Evolutionary conservation across 1,140 invertebrate species (phyloP).

Genomic region (Halesus radiatus): DNA sequence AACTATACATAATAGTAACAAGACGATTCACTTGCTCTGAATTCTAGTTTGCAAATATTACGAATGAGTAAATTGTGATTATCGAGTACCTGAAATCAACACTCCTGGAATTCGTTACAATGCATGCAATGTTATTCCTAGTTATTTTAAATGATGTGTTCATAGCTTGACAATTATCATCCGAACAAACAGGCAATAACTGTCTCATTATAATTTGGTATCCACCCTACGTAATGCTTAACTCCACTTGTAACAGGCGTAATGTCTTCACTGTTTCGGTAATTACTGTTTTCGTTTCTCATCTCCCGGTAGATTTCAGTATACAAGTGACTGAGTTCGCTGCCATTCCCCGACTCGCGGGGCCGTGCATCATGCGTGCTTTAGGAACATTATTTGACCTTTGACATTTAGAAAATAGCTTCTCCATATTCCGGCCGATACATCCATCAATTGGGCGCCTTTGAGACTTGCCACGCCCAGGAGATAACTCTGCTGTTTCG

Average conservation of each 20-base stretch:
- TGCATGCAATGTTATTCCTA: too few relatives aligned
- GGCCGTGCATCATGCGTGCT: constrained; percentile 9
- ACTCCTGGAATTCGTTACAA: too few relatives aligned
- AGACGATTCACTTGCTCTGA: too few relatives aligned
- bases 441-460: constrained; percentile 52
- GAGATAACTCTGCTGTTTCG: constrained; percentile 54
- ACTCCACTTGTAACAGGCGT: not conserved
- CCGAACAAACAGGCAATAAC: too few relatives aligned
- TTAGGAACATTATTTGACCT: constrained; percentile 26
- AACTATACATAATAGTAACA: too few relatives aligned
- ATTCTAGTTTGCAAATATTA: too few relatives aligned
- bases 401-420: constrained; percentile 39
- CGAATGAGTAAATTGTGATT: too few relatives aligned
- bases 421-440: constrained; percentile 36
- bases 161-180: too few relatives aligned
- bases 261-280: constrained; percentile 17
- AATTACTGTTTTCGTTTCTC: not conserved
- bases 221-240: not conserved
- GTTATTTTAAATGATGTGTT: too few relatives aligned
- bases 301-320: not conserved
- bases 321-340: not conserved
- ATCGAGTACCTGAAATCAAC: too few relatives aligned
- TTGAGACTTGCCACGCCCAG: constrained; percentile 45
- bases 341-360: too few relatives aligned
- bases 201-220: not conserved